A percentile compares a stretch with the other conserved stretches of the same genome.
phyloP scores from a whole-genome alignment of 2,797 vertebrate species.

The Agapornis canus region DNA sequence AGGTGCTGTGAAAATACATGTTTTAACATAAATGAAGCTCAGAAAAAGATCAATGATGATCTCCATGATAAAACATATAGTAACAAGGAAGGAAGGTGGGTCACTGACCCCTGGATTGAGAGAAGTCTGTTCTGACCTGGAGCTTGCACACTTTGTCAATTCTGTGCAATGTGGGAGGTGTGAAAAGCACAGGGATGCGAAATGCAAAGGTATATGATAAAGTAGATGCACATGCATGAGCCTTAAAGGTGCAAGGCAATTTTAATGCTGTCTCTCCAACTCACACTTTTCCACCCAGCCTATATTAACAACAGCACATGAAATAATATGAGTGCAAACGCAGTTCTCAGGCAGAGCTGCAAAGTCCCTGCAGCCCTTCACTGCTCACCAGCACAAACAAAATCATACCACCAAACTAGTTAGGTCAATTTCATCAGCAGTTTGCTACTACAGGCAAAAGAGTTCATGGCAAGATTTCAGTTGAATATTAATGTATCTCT shows the following conservation, averaged over 20 bases:
- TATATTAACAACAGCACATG: not conserved
- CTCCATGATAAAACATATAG: not conserved
- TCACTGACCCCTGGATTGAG: not conserved
- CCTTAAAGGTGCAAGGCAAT: not conserved
- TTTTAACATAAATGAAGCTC: not conserved
- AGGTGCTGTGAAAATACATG: not conserved
- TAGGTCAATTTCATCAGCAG: not conserved
- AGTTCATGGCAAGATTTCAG: not conserved
- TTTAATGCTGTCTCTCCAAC: not conserved
- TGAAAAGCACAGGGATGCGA: not conserved
- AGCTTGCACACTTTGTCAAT: not conserved
- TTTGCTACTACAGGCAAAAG: not conserved
- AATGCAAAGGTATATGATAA: not conserved
- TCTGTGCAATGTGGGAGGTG: not conserved
- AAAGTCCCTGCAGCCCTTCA: rapidly evolving
- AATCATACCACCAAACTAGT: not conserved
- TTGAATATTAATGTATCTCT: not conserved
- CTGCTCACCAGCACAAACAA: not conserved
- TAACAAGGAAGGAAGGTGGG: not conserved
- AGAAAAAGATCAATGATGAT: not conserved
- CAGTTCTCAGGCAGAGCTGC: not conserved
- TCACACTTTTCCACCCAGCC: not conserved
- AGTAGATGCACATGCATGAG: not conserved
- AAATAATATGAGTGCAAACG: not conserved
- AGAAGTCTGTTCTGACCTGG: not conserved